Evolutionary conservation across 2,113 vertebrate genomes (phyloP), one percentile per base, ranked within the genome.

Genomic region (Phyllopteryx taeniolatus): DNA sequence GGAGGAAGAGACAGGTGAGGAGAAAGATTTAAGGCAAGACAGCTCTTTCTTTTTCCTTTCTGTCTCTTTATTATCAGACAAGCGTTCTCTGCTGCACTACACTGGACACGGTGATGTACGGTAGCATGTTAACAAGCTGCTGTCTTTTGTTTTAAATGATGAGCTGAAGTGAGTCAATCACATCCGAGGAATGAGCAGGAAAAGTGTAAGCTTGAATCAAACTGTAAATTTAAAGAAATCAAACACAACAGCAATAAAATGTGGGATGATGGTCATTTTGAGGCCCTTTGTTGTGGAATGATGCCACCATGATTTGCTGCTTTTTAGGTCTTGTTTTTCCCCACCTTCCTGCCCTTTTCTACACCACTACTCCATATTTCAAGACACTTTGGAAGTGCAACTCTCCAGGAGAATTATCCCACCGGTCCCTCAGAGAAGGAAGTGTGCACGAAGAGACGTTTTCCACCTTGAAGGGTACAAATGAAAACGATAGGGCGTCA

Each of bases 11-110:
- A 88, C 81, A 91, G 86, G 90, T 89, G 88, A 86, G 85, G 75
- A 66, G 82, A 72, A 85, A 86, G 83, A 89, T 91, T 91, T 89
- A 89, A 92, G 90, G 87, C 80, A 84, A 90, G 73, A 79, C 79
- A 81, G 83, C 72, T 67, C 53, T 54, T 68, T n/a, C 51, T 72
- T 72, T 67, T 63, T 51, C 61, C 53, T 31, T 64, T 78, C 68
- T 83, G 70, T 74, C 64, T 83, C 60, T 75, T 61, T 67, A 68
- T 33, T 42, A 62, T 74, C 20, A 68, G 3, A 20, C 56, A 33
- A 47, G 80, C 31, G 75, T 59, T 73, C 47, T 70, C 14, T 17
- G 17, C 17, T 49, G 51, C 51, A 6, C 51, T 6, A 53, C 51
- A 53, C 51, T 3, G n/a, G 53, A 56, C 8, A 19, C 15, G 4